Evolutionary conservation across 2,888 invertebrate genomes (phyloP).

Genomic region (Hofmannophila pseudospretella): DNA sequence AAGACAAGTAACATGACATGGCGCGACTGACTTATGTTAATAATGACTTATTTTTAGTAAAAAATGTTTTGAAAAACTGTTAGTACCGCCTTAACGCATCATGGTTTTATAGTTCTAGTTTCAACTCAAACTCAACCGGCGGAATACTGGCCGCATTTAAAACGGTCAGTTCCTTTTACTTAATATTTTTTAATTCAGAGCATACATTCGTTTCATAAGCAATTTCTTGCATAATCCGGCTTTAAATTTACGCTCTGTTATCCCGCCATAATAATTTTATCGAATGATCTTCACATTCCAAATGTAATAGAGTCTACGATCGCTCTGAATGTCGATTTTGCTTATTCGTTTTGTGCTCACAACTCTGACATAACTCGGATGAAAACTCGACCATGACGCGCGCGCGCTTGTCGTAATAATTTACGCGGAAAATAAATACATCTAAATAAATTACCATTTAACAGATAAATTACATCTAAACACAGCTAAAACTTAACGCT

Average conservation of each 20-base stretch:
- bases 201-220: constrained; percentile 23
- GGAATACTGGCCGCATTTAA: neutral
- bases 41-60: constrained; percentile 48
- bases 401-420: constrained; percentile 54
- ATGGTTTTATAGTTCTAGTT: constrained; percentile 14
- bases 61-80: constrained; percentile 29
- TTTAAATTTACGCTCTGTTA: constrained; percentile 26
- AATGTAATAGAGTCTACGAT: constrained; percentile 52
- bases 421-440: constrained; percentile 56
- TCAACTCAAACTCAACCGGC: neutral
- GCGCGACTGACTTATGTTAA: constrained; percentile 67
- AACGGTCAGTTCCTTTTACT: constrained; percentile 7
- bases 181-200: neutral
- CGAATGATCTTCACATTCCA: constrained; percentile 18
- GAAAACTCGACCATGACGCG: constrained; percentile 59
- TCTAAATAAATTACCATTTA: constrained; percentile 46
- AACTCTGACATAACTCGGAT: constrained; percentile 67
- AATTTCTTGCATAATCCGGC: constrained; percentile 13
- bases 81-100: constrained; percentile 39
- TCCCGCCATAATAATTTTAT: constrained; percentile 22
- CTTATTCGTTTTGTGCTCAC: constrained; percentile 66
- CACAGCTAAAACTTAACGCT: constrained; percentile 46
- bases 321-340: constrained; percentile 68
- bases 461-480: constrained; percentile 36
- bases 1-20: constrained; percentile 48